Evolutionary conservation across 2,797 vertebrate genomes (phyloP).

Genomic region (Geotrypetes seraphini): DNA sequence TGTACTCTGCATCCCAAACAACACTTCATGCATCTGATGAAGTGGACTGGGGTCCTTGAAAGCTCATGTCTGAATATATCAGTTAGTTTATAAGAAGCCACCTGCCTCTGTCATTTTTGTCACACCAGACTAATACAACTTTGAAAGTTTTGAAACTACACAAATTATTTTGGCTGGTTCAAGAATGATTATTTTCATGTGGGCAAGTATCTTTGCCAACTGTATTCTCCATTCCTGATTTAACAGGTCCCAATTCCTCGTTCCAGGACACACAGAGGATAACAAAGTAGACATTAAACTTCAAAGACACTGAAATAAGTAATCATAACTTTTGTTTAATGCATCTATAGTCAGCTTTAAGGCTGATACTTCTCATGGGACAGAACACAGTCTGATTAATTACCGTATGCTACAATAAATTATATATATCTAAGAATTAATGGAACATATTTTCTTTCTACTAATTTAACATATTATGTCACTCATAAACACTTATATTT

Average conservation of each 20-base stretch:
- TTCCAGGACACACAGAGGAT: slow-evolving; percentile 27
- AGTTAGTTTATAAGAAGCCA: too few species aligned
- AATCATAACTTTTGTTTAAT: slow-evolving; percentile 32
- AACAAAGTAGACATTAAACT: slow-evolving; percentile 14
- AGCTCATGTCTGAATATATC: too few species aligned
- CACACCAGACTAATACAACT: too few species aligned
- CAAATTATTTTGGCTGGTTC: too few species aligned
- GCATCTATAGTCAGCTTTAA: slow-evolving; percentile 15
- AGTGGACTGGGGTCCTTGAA: too few species aligned
- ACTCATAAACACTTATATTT: slow-evolving; percentile 16
- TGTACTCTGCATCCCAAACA: too few species aligned
- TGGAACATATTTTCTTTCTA: slow-evolving; percentile 30
- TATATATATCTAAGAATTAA: slow-evolving; percentile 38
- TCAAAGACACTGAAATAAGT: slow-evolving; percentile 37
- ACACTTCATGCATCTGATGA: too few species aligned
- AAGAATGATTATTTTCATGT: too few species aligned
- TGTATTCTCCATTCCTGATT: slow-evolving; percentile 15
- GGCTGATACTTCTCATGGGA: slow-evolving; percentile 26
- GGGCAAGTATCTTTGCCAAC: slow-evolving; percentile 9
- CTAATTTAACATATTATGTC: slow-evolving; percentile 11
- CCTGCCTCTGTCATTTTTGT: too few species aligned
- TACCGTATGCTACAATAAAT: slow-evolving; percentile 31
- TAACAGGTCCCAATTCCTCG: slow-evolving; percentile 30
- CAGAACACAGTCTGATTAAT: slow-evolving; percentile 32
- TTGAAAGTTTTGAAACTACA: too few species aligned